A percentile compares a stretch with the other conserved stretches of the same genome.
Evolutionary conservation across 2,113 vertebrate genomes (phyloP).

Genomic region (Agelaius tricolor): DNA sequence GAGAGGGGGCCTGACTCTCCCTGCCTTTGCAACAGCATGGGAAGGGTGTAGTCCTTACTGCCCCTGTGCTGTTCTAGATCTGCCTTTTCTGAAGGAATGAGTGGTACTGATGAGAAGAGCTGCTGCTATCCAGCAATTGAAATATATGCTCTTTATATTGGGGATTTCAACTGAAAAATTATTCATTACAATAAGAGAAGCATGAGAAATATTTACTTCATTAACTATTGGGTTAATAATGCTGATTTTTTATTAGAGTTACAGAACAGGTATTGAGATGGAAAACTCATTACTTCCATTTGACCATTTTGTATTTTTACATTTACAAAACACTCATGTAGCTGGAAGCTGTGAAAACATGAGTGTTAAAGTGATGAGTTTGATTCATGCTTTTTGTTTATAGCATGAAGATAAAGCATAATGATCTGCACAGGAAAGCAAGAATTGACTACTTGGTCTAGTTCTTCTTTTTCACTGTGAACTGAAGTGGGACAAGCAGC

Average conservation of each 20-base stretch:
- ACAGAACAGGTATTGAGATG: not conserved
- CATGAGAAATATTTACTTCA: not conserved
- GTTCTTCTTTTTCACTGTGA: not conserved
- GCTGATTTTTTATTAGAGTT: not conserved
- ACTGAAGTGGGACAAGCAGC: not conserved
- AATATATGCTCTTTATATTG: not conserved
- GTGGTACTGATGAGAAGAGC: accelerated
- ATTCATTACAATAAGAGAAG: not conserved
- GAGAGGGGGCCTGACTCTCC: not conserved
- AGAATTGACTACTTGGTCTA: not conserved
- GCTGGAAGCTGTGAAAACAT: not conserved
- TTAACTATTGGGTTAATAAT: not conserved
- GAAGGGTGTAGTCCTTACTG: not conserved
- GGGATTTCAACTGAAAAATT: not conserved
- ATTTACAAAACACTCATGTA: not conserved
- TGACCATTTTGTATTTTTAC: not conserved
- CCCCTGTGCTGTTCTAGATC: not conserved
- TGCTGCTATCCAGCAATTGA: not conserved
- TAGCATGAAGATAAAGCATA: not conserved
- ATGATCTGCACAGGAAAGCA: not conserved
- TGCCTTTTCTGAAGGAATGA: not conserved
- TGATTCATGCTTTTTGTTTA: not conserved
- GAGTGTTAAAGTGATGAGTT: not conserved
- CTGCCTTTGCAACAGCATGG: not conserved
- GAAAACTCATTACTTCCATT: not conserved